Percentiles rank a stretch among this genome's conserved stretches.
These are phyloP conservation scores for Sinotaia quadrata DNA, from an alignment of 2,888 invertebrate species.

Conservation along the genomic window DNA sequence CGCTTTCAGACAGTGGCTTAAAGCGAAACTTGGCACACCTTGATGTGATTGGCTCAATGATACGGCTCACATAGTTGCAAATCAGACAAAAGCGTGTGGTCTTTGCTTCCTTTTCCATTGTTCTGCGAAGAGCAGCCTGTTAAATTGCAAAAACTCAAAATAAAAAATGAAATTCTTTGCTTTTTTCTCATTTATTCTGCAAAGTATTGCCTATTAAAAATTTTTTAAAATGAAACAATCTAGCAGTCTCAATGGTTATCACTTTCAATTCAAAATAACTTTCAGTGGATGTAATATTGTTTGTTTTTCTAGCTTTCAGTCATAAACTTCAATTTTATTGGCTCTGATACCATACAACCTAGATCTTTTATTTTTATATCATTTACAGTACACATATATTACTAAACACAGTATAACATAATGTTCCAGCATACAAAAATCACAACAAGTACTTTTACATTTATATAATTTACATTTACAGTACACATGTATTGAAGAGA, in stretches of 20 bases:
- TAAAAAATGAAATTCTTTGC: neutral
- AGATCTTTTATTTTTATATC: too few species aligned
- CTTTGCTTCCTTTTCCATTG: slow-evolving; percentile 96
- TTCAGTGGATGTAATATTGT: too few species aligned
- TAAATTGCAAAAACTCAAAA: slow-evolving; percentile 27
- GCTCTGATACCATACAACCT: too few species aligned
- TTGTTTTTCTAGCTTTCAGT: too few species aligned
- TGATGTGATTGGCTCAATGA: slow-evolving; percentile 97
- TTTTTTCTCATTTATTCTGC: neutral
- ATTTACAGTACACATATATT: too few species aligned
- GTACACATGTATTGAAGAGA: too few species aligned
- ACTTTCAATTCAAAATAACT: neutral
- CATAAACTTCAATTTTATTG: too few species aligned
- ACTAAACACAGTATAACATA: too few species aligned
- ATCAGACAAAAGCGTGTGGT: slow-evolving; percentile 97
- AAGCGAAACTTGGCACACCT: slow-evolving; percentile 98
- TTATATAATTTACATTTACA: too few species aligned
- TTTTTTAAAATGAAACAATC: neutral
- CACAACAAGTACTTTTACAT: too few species aligned
- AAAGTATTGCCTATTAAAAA: neutral
- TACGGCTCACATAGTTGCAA: slow-evolving; percentile 98
- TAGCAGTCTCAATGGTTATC: neutral
- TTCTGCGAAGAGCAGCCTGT: slow-evolving; percentile 90
- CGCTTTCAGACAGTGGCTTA: slow-evolving; percentile 81
- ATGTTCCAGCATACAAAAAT: too few species aligned